Conservation (phyloP, 2,888 invertebrate species). For the Hedya salicella region DNA sequence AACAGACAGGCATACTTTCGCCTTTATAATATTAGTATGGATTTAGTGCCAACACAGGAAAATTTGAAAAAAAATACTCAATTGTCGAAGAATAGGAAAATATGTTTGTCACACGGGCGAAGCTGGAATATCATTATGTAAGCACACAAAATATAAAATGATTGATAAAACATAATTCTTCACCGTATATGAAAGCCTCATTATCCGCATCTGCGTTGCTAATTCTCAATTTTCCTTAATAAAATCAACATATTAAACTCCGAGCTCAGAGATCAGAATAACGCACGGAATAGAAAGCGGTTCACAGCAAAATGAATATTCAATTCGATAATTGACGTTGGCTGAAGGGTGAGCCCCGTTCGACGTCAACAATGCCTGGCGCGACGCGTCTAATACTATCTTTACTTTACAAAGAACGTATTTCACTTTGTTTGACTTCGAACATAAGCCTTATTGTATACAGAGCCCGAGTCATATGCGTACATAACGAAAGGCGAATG, state of each 20-base stretch:
- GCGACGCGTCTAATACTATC: constrained; percentile 11
- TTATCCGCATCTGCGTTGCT: background rate
- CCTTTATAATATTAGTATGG: too few relatives aligned
- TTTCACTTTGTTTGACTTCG: background rate
- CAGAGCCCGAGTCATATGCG: background rate
- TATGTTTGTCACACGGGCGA: too few relatives aligned
- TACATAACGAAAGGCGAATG: constrained; percentile 23
- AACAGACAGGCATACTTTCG: too few relatives aligned
- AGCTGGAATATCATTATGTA: too few relatives aligned
- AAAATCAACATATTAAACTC: constrained; percentile 25
- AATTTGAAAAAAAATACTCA: too few relatives aligned
- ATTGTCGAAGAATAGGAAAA: too few relatives aligned
- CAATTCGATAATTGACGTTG: constrained; percentile 28
- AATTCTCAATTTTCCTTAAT: background rate
- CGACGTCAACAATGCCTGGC: constrained; percentile 25
- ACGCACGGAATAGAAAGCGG: constrained; percentile 11
- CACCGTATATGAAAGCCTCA: background rate
- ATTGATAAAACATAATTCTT: background rate
- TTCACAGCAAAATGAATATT: constrained; percentile 34
- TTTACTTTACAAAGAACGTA: background rate
- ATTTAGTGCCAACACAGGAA: too few relatives aligned
- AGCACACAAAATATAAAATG: background rate
- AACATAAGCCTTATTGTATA: background rate
- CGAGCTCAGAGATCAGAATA: constrained; percentile 9
- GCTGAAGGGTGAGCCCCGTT: constrained; percentile 4